Evolutionary conservation across 2,888 invertebrate species (phyloP), one percentile per base, ranked within the genome.

Genomic region (Stenichneumon culpator): DNA sequence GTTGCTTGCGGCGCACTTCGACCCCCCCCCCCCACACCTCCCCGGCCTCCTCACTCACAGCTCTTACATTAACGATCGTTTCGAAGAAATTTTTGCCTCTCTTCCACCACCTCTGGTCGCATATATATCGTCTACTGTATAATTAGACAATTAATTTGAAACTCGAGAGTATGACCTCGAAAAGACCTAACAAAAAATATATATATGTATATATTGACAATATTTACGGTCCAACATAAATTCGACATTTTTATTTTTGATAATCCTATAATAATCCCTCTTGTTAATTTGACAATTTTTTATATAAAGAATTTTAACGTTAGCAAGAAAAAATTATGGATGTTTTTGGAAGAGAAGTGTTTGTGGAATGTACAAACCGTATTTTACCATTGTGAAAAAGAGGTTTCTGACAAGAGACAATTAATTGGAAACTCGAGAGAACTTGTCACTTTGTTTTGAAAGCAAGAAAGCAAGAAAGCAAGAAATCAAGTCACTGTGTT

Each of bases 1-100:
- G 44, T 77, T 81, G 77, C 84, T 68, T 52, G 73, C 44, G 78
- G 78, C 81, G 74, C 84, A 79, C 74, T 82, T 74, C 69, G 74
- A 68, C 68, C 54, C 57, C 54, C 63, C 79, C 39, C 47, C 22
- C 28, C 16, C 60, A n/a, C 57, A 0, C 9, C 32, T 0, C 7
- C 28, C 32, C 57, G 32, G 39, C 44, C 25, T 28, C 22, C n/a
- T 65, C 36, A n/a, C 65, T 77, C 67, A 52, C 65, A 39, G 25
- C 47, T 44, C 77, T 57, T 52, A 57, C 74, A 78, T 70, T 70
- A 74, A 79, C 78, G 74, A 84, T 82, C 70, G 47, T 74, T 84
- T 82, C 84, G 79, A 52, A 47, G 79, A 84, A 84, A 70, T 22
- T 72, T 80, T 74, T 57, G n/a, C 74, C 68, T 22, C 50, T 79